Evolutionary conservation across 2,888 invertebrate species (phyloP), one percentile per base, ranked within the genome.

Genomic region (Drosophila phalerata): DNA sequence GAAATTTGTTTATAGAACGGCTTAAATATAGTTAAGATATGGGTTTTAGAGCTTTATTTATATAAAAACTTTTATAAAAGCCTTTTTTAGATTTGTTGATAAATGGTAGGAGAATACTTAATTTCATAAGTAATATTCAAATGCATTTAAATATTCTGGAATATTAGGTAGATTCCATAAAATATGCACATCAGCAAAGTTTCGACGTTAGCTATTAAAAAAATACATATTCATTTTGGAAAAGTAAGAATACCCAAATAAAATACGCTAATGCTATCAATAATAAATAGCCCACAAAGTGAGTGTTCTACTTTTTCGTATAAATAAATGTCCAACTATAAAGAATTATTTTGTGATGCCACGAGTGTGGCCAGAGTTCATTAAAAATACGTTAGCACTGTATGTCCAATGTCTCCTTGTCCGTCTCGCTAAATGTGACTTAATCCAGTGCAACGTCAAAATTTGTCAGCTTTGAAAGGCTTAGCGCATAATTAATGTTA

Each of bases 401-500:
- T n/a, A n/a, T 56, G 65, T 66, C 62, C 58, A 56, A 69, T 56
- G 75, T 15, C 48, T 32, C 42, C 42, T 25, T 52, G 37, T 30
- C 52, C 34, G 47, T 10, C 13, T 19, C 52, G 61, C 67, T 67
- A 64, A 64, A 78, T 78, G 61, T 49, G 70, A 48, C 79, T 74
- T 74, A 77, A 77, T 77, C 77, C 77, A 77, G 75, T 68, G 55
- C 63, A 74, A 71, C 58, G 71, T 78, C 75, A 71, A 74, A 78
- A 78, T 78, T 78, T 74, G 79, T 77, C 77, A 63, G 66, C 63
- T 78, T 56, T 47, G 58, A 67, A 68, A 65, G 64, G 79, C 71
- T 77, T 74, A 78, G 70, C 64, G 67, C 74, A 78, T 77, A 78
- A 77, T 78, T 78, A 79, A 77, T 77, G 79, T 74, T 71, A 74